Base-by-base conservation (phyloP, 2,113 vertebrate species). In the Larimichthys crocea region DNA sequence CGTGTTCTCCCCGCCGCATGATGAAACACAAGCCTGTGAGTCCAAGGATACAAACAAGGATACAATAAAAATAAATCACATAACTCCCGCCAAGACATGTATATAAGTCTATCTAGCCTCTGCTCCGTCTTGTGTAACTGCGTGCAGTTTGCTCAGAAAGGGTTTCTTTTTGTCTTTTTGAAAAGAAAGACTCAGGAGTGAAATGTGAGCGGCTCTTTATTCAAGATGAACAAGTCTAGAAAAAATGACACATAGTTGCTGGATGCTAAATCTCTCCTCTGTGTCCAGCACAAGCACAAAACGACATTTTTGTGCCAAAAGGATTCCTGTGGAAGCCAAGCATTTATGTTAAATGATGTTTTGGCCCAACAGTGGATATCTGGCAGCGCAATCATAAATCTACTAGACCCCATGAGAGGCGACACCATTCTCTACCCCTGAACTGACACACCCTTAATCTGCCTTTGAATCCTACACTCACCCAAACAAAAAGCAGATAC, bases 1-100 rank as follows among this genome's bases (percentile, higher is more conserved):
- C 61, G n/a, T 76, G 77, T 71, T 97, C 95, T 19, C 92, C 94
- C 52, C 96, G 94, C 86, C 96, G 94, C 97, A 98, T 98, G 52
- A 86, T 94, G 40, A 72, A 55, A 49, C 55, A 42, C 50, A 22
- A 50, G 52, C 73, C 89, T 87, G 77, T 10, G 64, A 52, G 16
- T 60, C 16, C 22, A 59, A 26, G 26, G 26, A 26, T 26, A 46
- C 66, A 56, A 65, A 3, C 3, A 56, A 46, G 1, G 22, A 31
- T 2, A 46, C n/a, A 20, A 55, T 20, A 19, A 44, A 64, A 74
- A 17, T 5, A 49, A 20, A n/a, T 12, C 42, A 24, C 61, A 61
- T 9, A 35, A 10, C 5, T 50, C 26, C 53, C 3, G 20, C 42
- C 20, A 1, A 31, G 59, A 49, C 5, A 70, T 20, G 17, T 56